These are phyloP conservation scores for Nysson spinosus DNA, from an alignment of 2,888 invertebrate species.

Conservation along the genomic window DNA sequence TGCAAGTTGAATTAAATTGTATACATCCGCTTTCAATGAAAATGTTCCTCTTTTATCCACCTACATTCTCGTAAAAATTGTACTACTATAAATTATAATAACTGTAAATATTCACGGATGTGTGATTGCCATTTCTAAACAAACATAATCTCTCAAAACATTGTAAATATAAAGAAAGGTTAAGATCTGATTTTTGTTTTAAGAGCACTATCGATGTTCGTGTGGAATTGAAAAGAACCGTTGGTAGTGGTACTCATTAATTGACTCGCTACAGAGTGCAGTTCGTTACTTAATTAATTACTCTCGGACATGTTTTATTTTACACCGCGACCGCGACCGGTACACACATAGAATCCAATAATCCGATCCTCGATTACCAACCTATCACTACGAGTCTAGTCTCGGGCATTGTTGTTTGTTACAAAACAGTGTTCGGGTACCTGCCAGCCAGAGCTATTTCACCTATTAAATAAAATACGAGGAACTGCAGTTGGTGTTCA, in stretches of 20 bases:
- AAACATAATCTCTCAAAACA: no score
- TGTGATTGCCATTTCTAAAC: no score
- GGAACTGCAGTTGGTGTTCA: conserved; percentile 72
- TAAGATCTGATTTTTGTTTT: no score
- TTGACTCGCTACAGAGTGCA: conserved; percentile 53
- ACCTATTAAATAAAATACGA: conserved; percentile 74
- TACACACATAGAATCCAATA: conserved; percentile 65
- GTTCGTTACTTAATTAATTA: conserved; percentile 73
- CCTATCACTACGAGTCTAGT: conserved; percentile 53
- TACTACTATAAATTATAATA: no score
- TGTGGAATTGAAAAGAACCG: no score
- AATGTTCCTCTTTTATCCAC: neutral
- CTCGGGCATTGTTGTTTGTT: conserved; percentile 69
- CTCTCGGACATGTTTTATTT: conserved; percentile 68
- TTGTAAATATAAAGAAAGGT: no score
- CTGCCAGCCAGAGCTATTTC: conserved; percentile 61
- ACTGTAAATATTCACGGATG: no score
- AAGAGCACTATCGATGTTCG: no score
- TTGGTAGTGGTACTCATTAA: conserved; percentile 46
- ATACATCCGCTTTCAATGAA: neutral
- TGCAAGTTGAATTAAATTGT: conserved; percentile 9
- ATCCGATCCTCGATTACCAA: conserved; percentile 69
- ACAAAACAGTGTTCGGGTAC: conserved; percentile 69
- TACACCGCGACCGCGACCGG: conserved; percentile 50
- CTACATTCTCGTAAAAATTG: no score